These are phyloP conservation scores for Channallabes apus DNA, from an alignment of 2,797 vertebrate genomes.

Conservation along the genomic window DNA sequence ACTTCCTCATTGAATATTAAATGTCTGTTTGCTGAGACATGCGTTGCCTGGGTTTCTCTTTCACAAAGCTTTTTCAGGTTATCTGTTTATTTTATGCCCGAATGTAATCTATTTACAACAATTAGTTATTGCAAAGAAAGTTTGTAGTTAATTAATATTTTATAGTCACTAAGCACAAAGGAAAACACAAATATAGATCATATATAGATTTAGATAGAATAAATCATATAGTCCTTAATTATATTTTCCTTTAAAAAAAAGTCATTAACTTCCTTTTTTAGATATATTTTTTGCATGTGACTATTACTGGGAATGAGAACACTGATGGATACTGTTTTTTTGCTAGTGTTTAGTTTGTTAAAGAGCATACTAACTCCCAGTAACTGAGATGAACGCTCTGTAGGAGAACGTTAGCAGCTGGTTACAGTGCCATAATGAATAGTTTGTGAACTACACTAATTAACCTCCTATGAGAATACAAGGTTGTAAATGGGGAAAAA, in stretches of 20 bases:
- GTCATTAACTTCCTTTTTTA: neutral
- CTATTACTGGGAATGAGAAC: neutral
- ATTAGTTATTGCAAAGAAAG: neutral
- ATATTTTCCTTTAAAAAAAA: neutral
- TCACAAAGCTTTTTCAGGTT: neutral
- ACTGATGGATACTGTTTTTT: constrained; percentile 1
- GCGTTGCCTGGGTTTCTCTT: neutral
- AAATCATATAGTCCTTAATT: neutral
- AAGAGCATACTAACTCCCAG: neutral
- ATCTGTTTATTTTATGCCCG: neutral
- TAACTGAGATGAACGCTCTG: constrained; percentile 8
- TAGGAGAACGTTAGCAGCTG: constrained; percentile 22
- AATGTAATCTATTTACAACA: too few species aligned
- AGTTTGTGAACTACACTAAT: constrained; percentile 33
- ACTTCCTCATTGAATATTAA: constrained; percentile 1
- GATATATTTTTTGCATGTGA: neutral
- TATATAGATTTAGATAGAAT: too few species aligned
- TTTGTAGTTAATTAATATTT: neutral
- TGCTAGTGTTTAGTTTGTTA: constrained; percentile 4
- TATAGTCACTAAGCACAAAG: neutral
- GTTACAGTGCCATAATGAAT: constrained; percentile 24
- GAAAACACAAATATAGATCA: too few species aligned
- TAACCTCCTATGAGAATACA: constrained; percentile 23
- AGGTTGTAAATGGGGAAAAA: neutral
- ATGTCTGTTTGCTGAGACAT: neutral